Conservation (phyloP, 2,797 vertebrate genomes). For the Petrocephalus sullivani region DNA sequence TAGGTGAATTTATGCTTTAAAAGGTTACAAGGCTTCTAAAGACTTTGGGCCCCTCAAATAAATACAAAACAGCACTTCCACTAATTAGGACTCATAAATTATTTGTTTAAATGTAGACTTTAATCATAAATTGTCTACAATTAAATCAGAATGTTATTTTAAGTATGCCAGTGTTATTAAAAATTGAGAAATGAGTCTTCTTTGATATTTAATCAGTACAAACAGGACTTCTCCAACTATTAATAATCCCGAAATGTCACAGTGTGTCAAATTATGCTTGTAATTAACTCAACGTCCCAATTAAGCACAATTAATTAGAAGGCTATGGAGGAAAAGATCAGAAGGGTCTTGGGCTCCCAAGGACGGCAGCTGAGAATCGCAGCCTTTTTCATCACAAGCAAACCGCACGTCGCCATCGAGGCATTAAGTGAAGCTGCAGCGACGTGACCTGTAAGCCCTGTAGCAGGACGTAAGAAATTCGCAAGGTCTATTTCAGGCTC, state of each 20-base stretch:
- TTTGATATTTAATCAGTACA: slow-evolving; percentile 2
- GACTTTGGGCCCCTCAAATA: not conserved
- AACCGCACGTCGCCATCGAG: not conserved
- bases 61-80: not conserved
- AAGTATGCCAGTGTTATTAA: not conserved
- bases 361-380: not conserved
- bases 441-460: not conserved
- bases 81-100: not conserved
- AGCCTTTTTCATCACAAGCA: not conserved
- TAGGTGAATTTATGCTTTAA: not conserved
- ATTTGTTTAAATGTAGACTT: slow-evolving; percentile 6
- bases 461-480: not conserved
- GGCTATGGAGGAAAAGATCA: not conserved
- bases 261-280: slow-evolving; percentile 8
- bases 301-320: slow-evolving; percentile 11
- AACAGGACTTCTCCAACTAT: not conserved
- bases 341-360: not conserved
- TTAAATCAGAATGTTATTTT: slow-evolving; percentile 5
- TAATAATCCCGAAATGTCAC: not conserved
- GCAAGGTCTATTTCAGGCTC: not conserved
- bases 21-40: not conserved
- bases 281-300: slow-evolving; percentile 7
- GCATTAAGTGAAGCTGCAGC: not conserved
- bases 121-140: not conserved
- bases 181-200: not conserved